Conservation (phyloP, 2,888 invertebrate species). For the Lithosia quadra region DNA sequence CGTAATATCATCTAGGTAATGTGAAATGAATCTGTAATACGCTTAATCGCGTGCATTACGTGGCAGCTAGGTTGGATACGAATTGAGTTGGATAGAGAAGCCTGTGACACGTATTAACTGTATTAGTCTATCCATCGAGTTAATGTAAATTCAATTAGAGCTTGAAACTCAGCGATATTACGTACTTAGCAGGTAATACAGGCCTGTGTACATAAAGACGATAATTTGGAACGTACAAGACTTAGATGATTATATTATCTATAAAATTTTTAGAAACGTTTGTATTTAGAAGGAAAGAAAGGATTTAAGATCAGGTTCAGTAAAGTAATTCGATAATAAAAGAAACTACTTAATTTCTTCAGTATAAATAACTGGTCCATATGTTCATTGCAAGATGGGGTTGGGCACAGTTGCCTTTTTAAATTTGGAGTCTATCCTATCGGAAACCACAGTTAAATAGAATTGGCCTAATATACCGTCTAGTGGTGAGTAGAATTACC, state of each 20-base stretch:
- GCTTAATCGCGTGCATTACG: background rate
- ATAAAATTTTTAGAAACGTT: too few species aligned
- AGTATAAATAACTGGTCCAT: too few species aligned
- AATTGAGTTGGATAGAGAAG: background rate
- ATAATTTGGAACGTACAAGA: too few species aligned
- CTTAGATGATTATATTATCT: too few species aligned
- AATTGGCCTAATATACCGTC: background rate
- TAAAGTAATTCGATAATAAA: too few species aligned
- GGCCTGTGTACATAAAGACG: background rate
- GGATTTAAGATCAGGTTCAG: too few species aligned
- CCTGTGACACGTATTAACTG: background rate
- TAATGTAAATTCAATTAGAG: conserved; percentile 5
- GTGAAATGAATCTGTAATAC: background rate
- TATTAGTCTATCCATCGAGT: background rate
- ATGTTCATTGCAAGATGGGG: too few species aligned
- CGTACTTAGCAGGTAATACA: background rate
- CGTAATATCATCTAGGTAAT: background rate
- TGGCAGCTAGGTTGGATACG: background rate
- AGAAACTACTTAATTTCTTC: too few species aligned
- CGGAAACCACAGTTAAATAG: too few species aligned
- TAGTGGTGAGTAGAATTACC: background rate
- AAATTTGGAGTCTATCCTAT: too few species aligned
- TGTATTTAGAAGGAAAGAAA: too few species aligned
- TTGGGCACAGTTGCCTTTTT: too few species aligned
- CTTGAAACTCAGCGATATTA: background rate